Evolutionary conservation across 2,797 vertebrate genomes (phyloP).

Genomic region (Sebastolobus altivelis): DNA sequence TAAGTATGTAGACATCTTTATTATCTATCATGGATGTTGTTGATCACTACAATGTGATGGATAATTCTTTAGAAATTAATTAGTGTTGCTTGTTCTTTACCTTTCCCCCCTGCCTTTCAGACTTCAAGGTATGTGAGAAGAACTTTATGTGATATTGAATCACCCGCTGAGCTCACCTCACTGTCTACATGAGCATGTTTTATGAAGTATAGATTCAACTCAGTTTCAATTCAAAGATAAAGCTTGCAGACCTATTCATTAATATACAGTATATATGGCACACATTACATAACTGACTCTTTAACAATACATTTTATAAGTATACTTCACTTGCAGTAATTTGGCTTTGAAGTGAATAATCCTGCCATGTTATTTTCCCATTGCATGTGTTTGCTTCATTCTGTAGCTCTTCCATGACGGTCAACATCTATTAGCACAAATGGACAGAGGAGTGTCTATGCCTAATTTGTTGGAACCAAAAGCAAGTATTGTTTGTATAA

Average conservation of each 20-base stretch:
- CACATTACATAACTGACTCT: constrained; percentile 3
- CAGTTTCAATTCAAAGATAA: background rate
- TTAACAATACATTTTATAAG: constrained; percentile 4
- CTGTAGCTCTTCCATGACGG: constrained; percentile 88
- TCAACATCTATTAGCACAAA: constrained; percentile 88
- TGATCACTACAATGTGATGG: background rate
- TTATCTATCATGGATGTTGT: background rate
- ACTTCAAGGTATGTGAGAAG: constrained; percentile 69
- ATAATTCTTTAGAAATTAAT: background rate
- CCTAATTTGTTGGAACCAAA: constrained; percentile 98
- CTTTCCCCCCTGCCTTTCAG: constrained; percentile 51
- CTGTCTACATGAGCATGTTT: constrained; percentile 38
- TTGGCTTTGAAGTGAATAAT: constrained; percentile 24
- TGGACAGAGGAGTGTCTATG: constrained; percentile 97
- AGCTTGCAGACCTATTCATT: background rate
- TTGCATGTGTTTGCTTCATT: constrained; percentile 71
- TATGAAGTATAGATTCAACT: background rate
- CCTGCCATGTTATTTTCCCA: constrained; percentile 23
- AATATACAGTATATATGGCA: background rate
- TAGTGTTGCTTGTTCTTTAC: constrained; percentile 5
- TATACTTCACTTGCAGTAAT: constrained; percentile 16
- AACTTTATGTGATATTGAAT: background rate
- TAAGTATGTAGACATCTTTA: constrained; percentile 65
- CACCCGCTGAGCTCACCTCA: background rate
- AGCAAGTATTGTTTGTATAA: constrained; percentile 87